Conservation (phyloP, 2,113 vertebrate species). For the Pomatorhinus ruficollis region DNA sequence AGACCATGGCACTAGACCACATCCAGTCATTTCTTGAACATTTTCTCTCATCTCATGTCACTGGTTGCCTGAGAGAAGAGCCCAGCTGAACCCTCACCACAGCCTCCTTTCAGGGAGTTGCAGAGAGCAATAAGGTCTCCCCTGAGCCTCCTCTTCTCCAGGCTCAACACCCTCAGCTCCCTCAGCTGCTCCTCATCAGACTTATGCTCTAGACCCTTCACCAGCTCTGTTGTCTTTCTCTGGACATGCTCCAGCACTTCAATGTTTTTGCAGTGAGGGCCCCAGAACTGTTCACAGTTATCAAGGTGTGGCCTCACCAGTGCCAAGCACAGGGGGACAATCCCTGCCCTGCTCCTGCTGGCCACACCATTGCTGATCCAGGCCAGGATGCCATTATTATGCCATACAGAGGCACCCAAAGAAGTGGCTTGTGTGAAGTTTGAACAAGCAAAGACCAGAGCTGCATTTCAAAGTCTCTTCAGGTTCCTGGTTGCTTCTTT, state of each 20-base stretch:
- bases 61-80: not conserved
- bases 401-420: not conserved
- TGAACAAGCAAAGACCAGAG: slow-evolving; percentile 14
- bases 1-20: not conserved
- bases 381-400: not conserved
- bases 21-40: not conserved
- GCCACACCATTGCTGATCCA: not conserved
- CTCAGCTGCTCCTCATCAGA: not conserved
- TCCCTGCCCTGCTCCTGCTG: not conserved
- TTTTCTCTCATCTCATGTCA: not conserved
- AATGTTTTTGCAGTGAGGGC: too few species aligned
- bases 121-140: not conserved
- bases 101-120: not conserved
- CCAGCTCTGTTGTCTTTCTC: not conserved
- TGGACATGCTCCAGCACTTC: accelerated
- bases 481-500: not conserved
- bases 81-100: too few species aligned
- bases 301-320: not conserved
- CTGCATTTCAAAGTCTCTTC: slow-evolving; percentile 18
- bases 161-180: not conserved
- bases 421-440: not conserved
- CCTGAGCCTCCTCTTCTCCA: not conserved
- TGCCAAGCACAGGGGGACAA: accelerated
- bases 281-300: not conserved
- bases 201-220: not conserved